Evolutionary conservation across 2,888 invertebrate genomes (phyloP).

Genomic region (Heliconius aoede): DNA sequence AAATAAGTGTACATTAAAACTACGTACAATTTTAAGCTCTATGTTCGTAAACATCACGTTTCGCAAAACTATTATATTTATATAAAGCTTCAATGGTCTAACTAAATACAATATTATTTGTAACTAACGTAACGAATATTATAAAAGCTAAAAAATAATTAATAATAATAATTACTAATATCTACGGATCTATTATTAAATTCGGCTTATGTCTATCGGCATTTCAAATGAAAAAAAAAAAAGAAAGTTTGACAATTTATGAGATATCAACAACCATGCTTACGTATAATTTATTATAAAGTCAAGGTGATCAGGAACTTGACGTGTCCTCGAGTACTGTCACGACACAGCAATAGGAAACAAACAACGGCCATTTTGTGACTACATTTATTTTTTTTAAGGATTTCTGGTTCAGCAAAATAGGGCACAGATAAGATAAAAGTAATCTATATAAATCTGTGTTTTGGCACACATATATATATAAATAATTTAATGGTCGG

Average conservation of each 20-base stretch:
- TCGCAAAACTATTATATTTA: conserved; percentile 31
- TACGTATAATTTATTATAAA: conserved; percentile 39
- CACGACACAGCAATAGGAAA: conserved; percentile 51
- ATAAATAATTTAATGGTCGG: conserved; percentile 1
- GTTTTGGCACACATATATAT: conserved; percentile 43
- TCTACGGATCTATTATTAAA: conserved; percentile 17
- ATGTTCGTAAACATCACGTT: conserved; percentile 48
- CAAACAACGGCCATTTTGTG: conserved; percentile 34
- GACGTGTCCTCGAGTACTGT: conserved; percentile 49
- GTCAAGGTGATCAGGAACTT: conserved; percentile 46
- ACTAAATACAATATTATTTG: conserved; percentile 27
- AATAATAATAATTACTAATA: neutral
- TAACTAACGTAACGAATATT: conserved; percentile 20
- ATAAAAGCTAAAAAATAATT: conserved; percentile 6
- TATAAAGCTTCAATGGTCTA: conserved; percentile 14
- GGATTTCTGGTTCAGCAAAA: conserved; percentile 15
- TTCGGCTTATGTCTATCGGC: conserved; percentile 21
- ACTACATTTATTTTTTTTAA: conserved; percentile 15
- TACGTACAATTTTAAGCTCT: conserved; percentile 51
- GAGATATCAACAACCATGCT: conserved; percentile 26
- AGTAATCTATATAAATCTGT: conserved; percentile 20
- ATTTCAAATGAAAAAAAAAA: conserved; percentile 3
- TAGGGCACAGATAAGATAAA: conserved; percentile 23
- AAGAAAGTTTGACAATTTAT: neutral
- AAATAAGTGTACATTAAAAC: conserved; percentile 29